Evolutionary conservation across 2,888 invertebrate genomes (phyloP).

Genomic region (Machimus atricapillus): DNA sequence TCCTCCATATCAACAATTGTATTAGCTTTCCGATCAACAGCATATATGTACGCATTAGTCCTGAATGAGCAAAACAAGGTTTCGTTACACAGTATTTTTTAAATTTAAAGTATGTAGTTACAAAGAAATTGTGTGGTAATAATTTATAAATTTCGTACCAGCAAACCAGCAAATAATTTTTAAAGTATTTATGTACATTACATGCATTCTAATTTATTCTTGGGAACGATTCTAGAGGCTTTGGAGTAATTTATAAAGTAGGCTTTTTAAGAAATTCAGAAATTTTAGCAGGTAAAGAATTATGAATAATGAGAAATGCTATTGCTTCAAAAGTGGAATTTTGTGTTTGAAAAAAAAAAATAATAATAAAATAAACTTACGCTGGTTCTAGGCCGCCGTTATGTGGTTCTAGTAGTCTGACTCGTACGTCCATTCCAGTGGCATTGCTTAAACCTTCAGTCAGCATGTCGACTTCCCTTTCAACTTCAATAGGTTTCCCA

Average conservation of each 20-base stretch:
- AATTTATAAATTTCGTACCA: too few relatives aligned
- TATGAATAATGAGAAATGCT: not conserved
- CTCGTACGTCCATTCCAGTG: conserved; percentile 80
- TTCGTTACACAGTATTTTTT: not conserved
- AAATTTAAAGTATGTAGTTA: too few relatives aligned
- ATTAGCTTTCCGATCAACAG: conserved; percentile 82
- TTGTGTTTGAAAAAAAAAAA: not conserved
- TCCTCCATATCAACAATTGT: conserved; percentile 82
- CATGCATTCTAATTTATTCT: too few relatives aligned
- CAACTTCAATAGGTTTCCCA: conserved; percentile 78
- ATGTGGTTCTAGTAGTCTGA: conserved; percentile 80
- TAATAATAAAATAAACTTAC: conserved; percentile 54
- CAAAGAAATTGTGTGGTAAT: too few relatives aligned
- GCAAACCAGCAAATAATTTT: too few relatives aligned
- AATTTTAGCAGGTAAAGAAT: too few relatives aligned
- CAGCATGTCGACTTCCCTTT: conserved; percentile 74
- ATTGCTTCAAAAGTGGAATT: too few relatives aligned
- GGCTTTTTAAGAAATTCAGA: too few relatives aligned
- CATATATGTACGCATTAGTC: conserved; percentile 86
- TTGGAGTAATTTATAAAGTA: too few relatives aligned
- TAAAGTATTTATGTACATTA: too few relatives aligned
- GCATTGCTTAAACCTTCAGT: conserved; percentile 73
- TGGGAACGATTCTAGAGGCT: too few relatives aligned
- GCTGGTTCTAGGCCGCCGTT: conserved; percentile 63
- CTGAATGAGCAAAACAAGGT: conserved; percentile 63